Evolutionary conservation across 2,113 vertebrate species (phyloP).

Genomic region (Rostratula benghalensis): DNA sequence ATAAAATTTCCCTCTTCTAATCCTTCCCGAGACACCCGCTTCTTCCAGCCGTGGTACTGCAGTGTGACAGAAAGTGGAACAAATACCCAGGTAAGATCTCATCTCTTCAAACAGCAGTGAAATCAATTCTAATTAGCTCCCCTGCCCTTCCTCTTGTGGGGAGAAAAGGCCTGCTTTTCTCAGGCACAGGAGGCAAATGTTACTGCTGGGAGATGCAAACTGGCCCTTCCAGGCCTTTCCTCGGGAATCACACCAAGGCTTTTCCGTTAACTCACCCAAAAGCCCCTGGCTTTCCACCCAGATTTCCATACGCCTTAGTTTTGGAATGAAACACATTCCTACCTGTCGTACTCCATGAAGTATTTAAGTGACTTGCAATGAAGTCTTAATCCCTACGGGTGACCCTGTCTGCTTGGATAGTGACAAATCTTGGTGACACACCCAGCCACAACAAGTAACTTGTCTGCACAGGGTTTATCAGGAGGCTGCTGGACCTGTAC

Average conservation of each 20-base stretch:
- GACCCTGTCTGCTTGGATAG: background rate
- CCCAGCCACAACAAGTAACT: background rate
- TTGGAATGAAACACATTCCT: background rate
- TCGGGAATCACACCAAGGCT: background rate
- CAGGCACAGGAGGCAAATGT: background rate
- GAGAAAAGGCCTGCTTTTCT: background rate
- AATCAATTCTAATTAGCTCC: background rate
- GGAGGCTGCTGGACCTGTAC: background rate
- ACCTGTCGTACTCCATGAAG: too few species aligned
- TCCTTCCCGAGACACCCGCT: background rate
- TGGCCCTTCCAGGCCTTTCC: background rate
- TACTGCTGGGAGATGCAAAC: background rate
- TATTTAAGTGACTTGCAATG: too few species aligned
- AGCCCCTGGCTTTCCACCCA: background rate
- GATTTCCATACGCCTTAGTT: background rate
- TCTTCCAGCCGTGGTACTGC: background rate
- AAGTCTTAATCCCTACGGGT: background rate
- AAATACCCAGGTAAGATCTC: background rate
- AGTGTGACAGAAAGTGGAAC: background rate
- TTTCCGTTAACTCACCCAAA: background rate
- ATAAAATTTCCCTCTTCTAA: background rate
- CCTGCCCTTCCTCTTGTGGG: background rate
- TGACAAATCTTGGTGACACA: background rate
- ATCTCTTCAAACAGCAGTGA: background rate
- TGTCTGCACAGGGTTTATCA: background rate